Base-by-base conservation (phyloP, 2,113 vertebrate genomes). In the Balaenoptera acutorostrata region DNA sequence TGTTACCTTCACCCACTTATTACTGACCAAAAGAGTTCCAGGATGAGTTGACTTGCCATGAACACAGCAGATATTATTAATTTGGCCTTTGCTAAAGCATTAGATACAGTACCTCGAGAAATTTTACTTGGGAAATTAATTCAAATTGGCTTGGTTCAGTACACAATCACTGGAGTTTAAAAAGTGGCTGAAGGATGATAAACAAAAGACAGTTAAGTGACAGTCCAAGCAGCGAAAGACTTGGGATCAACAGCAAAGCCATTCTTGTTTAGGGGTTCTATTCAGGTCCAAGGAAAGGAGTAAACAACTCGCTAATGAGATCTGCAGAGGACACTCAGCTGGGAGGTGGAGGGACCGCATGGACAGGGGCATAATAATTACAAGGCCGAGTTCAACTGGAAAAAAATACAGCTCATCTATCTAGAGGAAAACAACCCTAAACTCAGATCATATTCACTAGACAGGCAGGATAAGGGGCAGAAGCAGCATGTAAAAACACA, bases 181-280 rank as follows among this genome's bases (percentile, higher is more conserved):
- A 94, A 94, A 90, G 88, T 72, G 88, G 85, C 93, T 88, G 55
- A 90, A 96, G 87, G 78, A 95, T 88, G 95, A 85, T 44, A 96
- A 97, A 97, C 90, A 98, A 96, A 97, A 97, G 94, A 83, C 61
- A 88, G 90, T 77, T 93, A 96, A 97, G 93, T 94, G 96, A 93
- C 88, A 96, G 90, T 71, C 57, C 72, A 83, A 57, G 61, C 25
- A 46, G 63, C 41, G 36, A 95, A 66, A 92, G 95, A 68, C 74
- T 72, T 82, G 88, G 77, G 90, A 94, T 97, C 95, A 96, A 59
- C 64, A 59, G 61, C 21, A 88, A 93, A 90, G 92, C 81, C 63
- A 85, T 88, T 92, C 92, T 93, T 86, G 31, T 94, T 68, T 57
- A 95, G 92, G 63, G 86, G 49, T 77, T 96, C 96, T 94, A 93